Percentiles rank a stretch among this genome's conserved stretches.
phyloP scores from a whole-genome alignment of 2,888 invertebrate species.

The Netelia fuscicornis region DNA sequence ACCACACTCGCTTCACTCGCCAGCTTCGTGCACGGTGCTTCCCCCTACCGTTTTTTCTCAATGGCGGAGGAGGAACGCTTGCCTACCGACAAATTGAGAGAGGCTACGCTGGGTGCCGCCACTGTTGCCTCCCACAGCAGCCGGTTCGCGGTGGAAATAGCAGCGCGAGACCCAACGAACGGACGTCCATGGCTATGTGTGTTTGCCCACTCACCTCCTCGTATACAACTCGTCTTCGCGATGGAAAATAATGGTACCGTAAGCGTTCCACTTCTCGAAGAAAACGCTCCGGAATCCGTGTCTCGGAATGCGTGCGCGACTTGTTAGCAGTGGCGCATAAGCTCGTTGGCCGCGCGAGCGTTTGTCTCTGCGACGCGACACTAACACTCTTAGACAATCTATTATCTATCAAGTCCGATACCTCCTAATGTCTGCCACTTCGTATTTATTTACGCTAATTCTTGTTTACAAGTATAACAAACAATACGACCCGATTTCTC shows the following conservation, averaged over 20 bases:
- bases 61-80: constrained; percentile 65
- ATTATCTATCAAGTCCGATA: not conserved
- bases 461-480: no score
- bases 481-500: no score
- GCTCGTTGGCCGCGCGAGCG: constrained; percentile 11
- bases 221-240: constrained; percentile 54
- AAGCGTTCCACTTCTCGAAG: constrained; percentile 82
- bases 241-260: constrained; percentile 82
- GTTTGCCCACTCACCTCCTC: constrained; percentile 59
- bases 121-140: constrained; percentile 34
- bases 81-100: constrained; percentile 46
- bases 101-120: constrained; percentile 51
- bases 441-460: no score
- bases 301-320: constrained; percentile 76
- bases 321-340: constrained; percentile 42
- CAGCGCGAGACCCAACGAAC: constrained; percentile 42
- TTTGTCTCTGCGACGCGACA: constrained; percentile 30
- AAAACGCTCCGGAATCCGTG: constrained; percentile 83
- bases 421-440: no score
- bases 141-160: constrained; percentile 63
- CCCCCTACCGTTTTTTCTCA: constrained; percentile 49
- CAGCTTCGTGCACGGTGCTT: constrained; percentile 40
- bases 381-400: constrained; percentile 29
- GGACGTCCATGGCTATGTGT: constrained; percentile 26
- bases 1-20: constrained; percentile 24